phyloP scores from a whole-genome alignment of 2,888 invertebrate species.

The Hydrotaea cyrtoneurina region DNA sequence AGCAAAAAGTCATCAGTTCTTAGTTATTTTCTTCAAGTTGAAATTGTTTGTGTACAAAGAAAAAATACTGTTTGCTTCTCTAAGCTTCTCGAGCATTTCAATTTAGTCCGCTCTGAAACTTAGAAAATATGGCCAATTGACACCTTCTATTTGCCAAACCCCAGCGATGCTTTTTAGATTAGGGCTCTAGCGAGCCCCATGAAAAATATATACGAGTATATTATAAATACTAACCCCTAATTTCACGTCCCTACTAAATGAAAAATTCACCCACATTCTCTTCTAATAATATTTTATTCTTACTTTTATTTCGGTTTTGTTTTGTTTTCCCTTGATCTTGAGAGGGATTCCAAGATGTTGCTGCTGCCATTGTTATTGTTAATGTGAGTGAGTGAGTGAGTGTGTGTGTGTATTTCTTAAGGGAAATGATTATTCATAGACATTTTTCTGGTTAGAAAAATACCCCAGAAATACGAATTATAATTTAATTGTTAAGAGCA shows the following conservation, averaged over 20 bases:
- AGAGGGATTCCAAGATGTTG: not conserved
- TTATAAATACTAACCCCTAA: not conserved
- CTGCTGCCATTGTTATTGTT: not conserved
- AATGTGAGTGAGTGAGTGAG: not conserved
- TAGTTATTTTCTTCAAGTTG: too few species aligned
- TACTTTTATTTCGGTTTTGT: not conserved
- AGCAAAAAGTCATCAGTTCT: too few species aligned
- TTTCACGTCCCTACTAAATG: slow-evolving; percentile 9
- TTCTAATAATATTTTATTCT: slow-evolving; percentile 15
- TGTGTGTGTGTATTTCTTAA: slow-evolving; percentile 31
- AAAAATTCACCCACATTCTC: not conserved
- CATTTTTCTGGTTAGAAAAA: not conserved
- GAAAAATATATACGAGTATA: not conserved
- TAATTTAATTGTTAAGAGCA: slow-evolving; percentile 58
- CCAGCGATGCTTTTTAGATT: too few species aligned
- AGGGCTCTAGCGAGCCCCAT: too few species aligned
- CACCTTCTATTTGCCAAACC: too few species aligned
- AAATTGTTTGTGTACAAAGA: too few species aligned
- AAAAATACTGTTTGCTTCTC: too few species aligned
- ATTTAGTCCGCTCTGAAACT: too few species aligned
- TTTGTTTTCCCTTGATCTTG: not conserved
- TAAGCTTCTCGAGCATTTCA: too few species aligned
- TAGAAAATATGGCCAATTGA: too few species aligned
- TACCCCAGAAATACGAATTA: slow-evolving; percentile 44
- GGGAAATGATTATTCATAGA: slow-evolving; percentile 52